Evolutionary conservation across 2,888 invertebrate species (phyloP), one percentile per base, ranked within the genome.

Genomic region (Eupsilia transversa): DNA sequence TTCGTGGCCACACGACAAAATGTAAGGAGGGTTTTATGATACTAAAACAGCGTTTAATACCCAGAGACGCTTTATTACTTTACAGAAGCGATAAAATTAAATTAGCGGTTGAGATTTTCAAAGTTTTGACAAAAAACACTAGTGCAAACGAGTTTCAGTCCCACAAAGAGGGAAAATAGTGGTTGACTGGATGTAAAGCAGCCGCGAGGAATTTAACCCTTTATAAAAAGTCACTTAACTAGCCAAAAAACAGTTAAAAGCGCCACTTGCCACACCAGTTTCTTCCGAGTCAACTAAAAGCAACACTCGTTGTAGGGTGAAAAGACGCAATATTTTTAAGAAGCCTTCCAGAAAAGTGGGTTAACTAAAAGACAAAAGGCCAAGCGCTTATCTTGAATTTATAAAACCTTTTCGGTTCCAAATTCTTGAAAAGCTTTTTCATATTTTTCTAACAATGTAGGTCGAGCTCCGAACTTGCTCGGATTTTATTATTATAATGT

Each of bases 1-100:
- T 60, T 82, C 57, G 67, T 43, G 38, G 30, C 35, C 61, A 57
- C 33, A 33, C 23, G 33, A 60, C 66, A 66, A 74, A 74, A 63
- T 49, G 9, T 70, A 46, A 23, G 2, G n/a, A 41, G 56, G 30
- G n/a, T 2, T 90, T 89, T 90, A 89, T 89, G 33, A 33, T 61
- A 41, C n/a, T 63, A 14, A 43, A 33, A 43, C 20, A 6, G 12
- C 0, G 33, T 27, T 43, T 33, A 43, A 23, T 59, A 54, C 27
- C n/a, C 41, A n/a, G 35, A 7, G 35, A 56, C 35, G 30, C 35
- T 63, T 69, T 52, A 71, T 68, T 41, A 66, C 5, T 59, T 63
- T 67, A 61, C 49, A 68, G n/a, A 54, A 60, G 54, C 27, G 38
- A 46, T 70, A 56, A 60, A 56, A 77, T 30, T 54, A 27, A 69